phyloP scores from a whole-genome alignment of 2,888 invertebrate genomes.

The Biston betularia region DNA sequence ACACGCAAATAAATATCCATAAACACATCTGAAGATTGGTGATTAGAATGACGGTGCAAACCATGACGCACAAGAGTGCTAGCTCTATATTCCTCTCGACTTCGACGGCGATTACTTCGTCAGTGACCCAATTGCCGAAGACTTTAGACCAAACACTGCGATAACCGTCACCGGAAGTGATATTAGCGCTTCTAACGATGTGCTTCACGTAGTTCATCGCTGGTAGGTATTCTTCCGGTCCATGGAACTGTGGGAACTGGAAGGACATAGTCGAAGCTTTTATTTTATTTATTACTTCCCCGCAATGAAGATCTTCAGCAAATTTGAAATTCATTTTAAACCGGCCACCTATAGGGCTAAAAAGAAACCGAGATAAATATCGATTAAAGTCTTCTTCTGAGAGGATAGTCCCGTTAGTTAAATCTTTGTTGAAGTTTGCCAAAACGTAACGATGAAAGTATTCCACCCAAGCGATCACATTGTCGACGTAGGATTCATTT shows the following conservation, averaged over 20 bases:
- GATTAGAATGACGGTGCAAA: slow-evolving; percentile 91
- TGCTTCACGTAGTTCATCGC: slow-evolving; percentile 89
- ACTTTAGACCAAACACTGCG: slow-evolving; percentile 90
- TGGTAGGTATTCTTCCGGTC: slow-evolving; percentile 89
- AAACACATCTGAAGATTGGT: slow-evolving; percentile 91
- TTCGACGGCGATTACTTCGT: slow-evolving; percentile 91
- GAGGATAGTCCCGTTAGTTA: slow-evolving; percentile 79
- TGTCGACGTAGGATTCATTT: slow-evolving; percentile 82
- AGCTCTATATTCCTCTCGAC: slow-evolving; percentile 91
- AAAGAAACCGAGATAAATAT: slow-evolving; percentile 90
- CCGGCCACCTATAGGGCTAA: slow-evolving; percentile 89
- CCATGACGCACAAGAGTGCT: slow-evolving; percentile 92
- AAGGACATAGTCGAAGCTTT: slow-evolving; percentile 88
- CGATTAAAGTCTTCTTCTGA: slow-evolving; percentile 85
- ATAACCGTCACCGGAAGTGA: slow-evolving; percentile 87
- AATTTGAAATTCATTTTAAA: slow-evolving; percentile 90
- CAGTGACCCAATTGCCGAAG: slow-evolving; percentile 92
- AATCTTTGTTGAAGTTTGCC: slow-evolving; percentile 79
- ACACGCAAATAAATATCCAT: slow-evolving; percentile 91
- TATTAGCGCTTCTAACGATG: slow-evolving; percentile 84
- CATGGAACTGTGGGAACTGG: slow-evolving; percentile 85
- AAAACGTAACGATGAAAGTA: slow-evolving; percentile 88
- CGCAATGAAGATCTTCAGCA: slow-evolving; percentile 86
- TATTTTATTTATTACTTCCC: slow-evolving; percentile 85
- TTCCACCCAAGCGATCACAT: slow-evolving; percentile 88